These are phyloP conservation scores for Macrosiphum euphorbiae DNA, from an alignment of 2,888 invertebrate species.

Conservation along the genomic window DNA sequence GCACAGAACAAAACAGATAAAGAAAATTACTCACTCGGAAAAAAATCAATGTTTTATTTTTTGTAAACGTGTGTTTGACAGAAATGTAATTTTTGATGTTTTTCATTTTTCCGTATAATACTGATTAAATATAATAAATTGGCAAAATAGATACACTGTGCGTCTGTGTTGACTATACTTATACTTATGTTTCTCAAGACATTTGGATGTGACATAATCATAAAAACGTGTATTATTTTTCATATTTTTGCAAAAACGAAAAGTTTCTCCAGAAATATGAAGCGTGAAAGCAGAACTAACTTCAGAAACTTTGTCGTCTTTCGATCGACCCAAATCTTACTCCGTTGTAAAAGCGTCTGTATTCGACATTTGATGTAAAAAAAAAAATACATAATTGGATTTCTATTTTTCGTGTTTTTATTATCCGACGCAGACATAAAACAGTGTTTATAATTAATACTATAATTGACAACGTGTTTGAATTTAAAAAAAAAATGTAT, in stretches of 20 bases:
- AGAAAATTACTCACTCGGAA: background rate
- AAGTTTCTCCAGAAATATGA: background rate
- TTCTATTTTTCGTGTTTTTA: background rate
- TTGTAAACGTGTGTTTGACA: background rate
- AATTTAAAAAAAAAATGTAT: background rate
- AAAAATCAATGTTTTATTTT: slow-evolving; percentile 22
- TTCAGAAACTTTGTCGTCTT: background rate
- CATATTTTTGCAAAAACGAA: background rate
- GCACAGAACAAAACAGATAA: background rate
- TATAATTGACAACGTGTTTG: background rate
- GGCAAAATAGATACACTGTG: background rate
- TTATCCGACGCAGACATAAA: background rate
- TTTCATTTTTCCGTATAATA: background rate
- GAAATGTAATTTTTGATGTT: background rate
- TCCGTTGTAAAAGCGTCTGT: background rate
- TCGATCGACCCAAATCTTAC: background rate
- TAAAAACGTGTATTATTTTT: background rate
- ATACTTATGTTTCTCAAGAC: background rate
- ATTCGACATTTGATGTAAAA: background rate
- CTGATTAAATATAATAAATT: background rate
- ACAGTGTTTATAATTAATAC: background rate
- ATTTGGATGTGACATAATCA: background rate
- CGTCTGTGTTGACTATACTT: background rate
- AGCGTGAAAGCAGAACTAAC: background rate
- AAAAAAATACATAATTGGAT: background rate